Base-by-base conservation (phyloP, 2,797 vertebrate species). In the Miichthys miiuy region DNA sequence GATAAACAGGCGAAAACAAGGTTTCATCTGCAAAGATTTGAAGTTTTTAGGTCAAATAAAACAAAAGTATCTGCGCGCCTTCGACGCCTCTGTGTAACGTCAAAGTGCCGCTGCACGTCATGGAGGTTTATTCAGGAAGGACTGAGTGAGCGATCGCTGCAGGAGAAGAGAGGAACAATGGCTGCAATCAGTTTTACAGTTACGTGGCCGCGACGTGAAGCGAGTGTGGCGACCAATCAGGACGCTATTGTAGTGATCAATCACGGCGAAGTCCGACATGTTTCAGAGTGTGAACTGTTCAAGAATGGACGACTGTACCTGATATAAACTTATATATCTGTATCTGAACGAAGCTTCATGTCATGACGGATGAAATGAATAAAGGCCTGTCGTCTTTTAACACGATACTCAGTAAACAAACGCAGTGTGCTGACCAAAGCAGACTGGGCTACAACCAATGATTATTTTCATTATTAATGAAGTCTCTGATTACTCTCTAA, bases 141-240 rank as follows among this genome's bases (percentile, higher is more conserved):
- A 23, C 6, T 1, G 57, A 61, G 38, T 10, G 12, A 42, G 12
- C 23, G 42, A 23, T 25, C 55, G 8, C 34, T 38, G 42, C 54
- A 50, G 47, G 56, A 50, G 13, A 3, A 50, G 34, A 56, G 46
- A 4, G 23, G 58, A 55, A 54, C 41, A 72, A 63, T 34, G 14
- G 38, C 50, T 34, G 60, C 41, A 64, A 46, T 72, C 70, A 47
- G 5, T 54, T 46, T 52, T 18, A 44, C 2, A 72, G 38, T 17
- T 38, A 1, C 48, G 42, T 16, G 17, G 54, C 65, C 34, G 47
- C 46, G 56, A 18, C 4, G 18, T 63, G 2, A 61, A 71, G 47
- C 3, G 44, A 34, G 12, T 14, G 48, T 12, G 30, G 16, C 66
- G 14, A 0, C 21, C 42, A 57, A 62, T 72, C 70, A 46, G 48